These are phyloP conservation scores for Myotis davidii DNA, from an alignment of 2,113 vertebrate species.

Conservation along the genomic window DNA sequence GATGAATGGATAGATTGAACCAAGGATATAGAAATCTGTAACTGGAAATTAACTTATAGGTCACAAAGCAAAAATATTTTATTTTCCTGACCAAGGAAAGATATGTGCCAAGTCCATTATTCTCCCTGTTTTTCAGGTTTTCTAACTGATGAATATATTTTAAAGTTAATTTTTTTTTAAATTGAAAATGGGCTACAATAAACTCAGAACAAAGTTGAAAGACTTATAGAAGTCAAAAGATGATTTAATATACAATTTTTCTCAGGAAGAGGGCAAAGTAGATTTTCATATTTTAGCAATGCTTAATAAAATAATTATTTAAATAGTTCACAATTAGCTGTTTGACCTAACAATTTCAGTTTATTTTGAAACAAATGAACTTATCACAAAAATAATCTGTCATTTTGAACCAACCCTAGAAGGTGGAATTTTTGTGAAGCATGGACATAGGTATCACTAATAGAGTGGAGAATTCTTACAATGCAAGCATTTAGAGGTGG, in stretches of 20 bases:
- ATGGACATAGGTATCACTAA: not conserved
- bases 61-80: not conserved
- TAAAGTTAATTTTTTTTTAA: not conserved
- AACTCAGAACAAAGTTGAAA: not conserved
- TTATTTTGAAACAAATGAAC: not conserved
- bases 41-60: not conserved
- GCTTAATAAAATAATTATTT: not conserved
- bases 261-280: slow-evolving; percentile 7
- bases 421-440: slow-evolving; percentile 19
- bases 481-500: not conserved
- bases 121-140: not conserved
- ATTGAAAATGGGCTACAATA: not conserved
- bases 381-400: not conserved
- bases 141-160: not conserved
- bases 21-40: not conserved
- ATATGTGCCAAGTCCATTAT: not conserved
- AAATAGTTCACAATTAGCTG: not conserved
- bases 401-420: not conserved
- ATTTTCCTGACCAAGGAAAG: not conserved
- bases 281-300: not conserved
- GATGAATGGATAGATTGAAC: not conserved
- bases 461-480: not conserved
- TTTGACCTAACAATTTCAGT: not conserved
- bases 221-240: not conserved
- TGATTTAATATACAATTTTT: not conserved